These are phyloP conservation scores for Phasia obesa DNA, from an alignment of 2,888 invertebrate genomes.

Conservation along the genomic window DNA sequence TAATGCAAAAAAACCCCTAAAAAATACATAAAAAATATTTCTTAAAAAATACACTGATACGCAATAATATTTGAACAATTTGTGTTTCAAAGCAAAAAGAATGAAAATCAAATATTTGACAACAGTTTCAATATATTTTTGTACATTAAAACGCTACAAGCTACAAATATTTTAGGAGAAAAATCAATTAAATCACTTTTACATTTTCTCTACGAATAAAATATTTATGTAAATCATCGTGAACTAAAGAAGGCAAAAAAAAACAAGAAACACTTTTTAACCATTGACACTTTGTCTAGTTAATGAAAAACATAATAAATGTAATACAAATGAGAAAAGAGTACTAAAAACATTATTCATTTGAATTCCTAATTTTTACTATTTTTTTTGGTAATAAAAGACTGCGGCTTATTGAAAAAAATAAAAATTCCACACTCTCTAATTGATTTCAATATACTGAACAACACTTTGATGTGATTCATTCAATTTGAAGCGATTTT, in stretches of 20 bases:
- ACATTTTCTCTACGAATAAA: constrained; percentile 15
- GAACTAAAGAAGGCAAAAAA: neutral
- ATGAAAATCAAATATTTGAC: constrained; percentile 50
- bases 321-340: neutral
- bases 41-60: neutral
- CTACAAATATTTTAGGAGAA: constrained; percentile 39
- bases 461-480: constrained; percentile 70
- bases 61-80: constrained; percentile 33
- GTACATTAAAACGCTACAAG: neutral
- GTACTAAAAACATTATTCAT: constrained; percentile 43
- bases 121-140: constrained; percentile 27
- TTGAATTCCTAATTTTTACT: constrained; percentile 32
- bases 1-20: neutral
- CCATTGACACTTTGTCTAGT: constrained; percentile 53
- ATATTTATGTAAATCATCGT: constrained; percentile 3
- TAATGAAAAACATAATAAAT: constrained; percentile 36
- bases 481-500: constrained; percentile 28
- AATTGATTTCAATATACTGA: constrained; percentile 70
- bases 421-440: constrained; percentile 70
- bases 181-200: constrained; percentile 65
- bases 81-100: no score
- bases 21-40: neutral
- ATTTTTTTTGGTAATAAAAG: constrained; percentile 46
- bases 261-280: constrained; percentile 1
- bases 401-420: constrained; percentile 69